Evolutionary conservation across 2,797 vertebrate genomes (phyloP), one percentile per base, ranked within the genome.

Genomic region (Pagetopsis macropterus): DNA sequence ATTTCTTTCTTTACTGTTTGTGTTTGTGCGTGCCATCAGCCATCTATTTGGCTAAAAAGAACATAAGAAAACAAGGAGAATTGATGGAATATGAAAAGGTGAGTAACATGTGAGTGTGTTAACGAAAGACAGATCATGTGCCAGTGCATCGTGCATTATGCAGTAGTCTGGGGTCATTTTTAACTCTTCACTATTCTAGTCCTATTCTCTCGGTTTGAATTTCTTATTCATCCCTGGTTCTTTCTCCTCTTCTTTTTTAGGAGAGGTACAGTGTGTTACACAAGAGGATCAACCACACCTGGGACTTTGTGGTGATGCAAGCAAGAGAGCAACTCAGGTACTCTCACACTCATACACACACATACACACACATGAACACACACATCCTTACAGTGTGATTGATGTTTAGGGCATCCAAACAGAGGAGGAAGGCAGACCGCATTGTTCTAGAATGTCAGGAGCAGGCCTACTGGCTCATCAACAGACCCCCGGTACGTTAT

Each of bases 231-330:
- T 7, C 3, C 2, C 1, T 9, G 46, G 10, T 70, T 51, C 3
- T 21, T 8, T n/a, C 37, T 51, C 15, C 37, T 37, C 14, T 44
- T 62, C 1, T 13, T 51, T 67, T 56, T 82, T 64, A 99, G 98
- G 96, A 96, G 59, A 95, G 93, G 78, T 98, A 97, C 87, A 95
- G 95, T 85, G 87, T 93, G 77, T 87, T 99, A 84, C 96, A 97
- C 93, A 96, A 97, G 92, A 93, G 94, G 78, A 97, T 98, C 87
- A 97, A 94, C 89, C 96, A 98, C 88, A 95, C 94, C 0, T 99
- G 98, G 97, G 97, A 99, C 91, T 97, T 99, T 63, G 97, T 98
- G 72, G 95, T 98, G 90, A 98, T 96, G 96, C 97, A 98, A 90
- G 98, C 98, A 0, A 93, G 96, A 81, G 97, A 99, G 81, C 98